Base-by-base conservation (phyloP, 2,113 vertebrate genomes). In the Mionectes macconnelli region DNA sequence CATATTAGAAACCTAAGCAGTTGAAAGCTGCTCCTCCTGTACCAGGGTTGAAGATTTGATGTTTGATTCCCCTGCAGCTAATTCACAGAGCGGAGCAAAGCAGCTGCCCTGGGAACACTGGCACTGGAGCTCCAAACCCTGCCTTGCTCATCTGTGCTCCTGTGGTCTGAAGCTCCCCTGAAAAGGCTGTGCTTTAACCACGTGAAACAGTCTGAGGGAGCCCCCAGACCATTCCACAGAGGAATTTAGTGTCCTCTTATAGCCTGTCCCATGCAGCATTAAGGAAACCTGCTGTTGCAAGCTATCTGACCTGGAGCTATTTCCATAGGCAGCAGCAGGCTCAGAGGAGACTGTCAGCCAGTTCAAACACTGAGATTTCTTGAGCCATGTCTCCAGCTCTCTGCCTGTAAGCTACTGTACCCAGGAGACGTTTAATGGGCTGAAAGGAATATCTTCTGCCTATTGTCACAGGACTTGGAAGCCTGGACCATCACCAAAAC, bases 361-460 rank as follows among this genome's bases (percentile, higher is more conserved):
- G 30, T 42, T 49, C 37, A 59, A 45, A 56, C 0, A 1, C 44
- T 27, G 30, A 56, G 66, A 79, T 85, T 94, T 47, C 68, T 59
- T n/a, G 47, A 72, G 64, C 84, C 35, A 52, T 16, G 56, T 84
- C 72, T 85, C 76, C 56, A 72, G 52, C 42, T 82, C 35, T 75
- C 59, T 70, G 74, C n/a, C 45, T 74, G 42, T 45, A 60, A 94
- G 78, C 72, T 90, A 42, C 79, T 62, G 52, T 53, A 84, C 63
- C 28, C 11, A 5, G 35, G 69, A 83, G 55, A 85, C 24, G 8
- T 87, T 92, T 67, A 88, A 88, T 12, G 60, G 24, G 33, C 68
- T 95, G 90, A 95, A 86, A 68, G 60, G 56, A 91, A 94, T 60
- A 72, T 28, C 79, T 94, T 93, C 87, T 86, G 72, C 82, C 79